phyloP scores from a whole-genome alignment of 2,797 vertebrate genomes.

The Ptychadena robeensis region DNA sequence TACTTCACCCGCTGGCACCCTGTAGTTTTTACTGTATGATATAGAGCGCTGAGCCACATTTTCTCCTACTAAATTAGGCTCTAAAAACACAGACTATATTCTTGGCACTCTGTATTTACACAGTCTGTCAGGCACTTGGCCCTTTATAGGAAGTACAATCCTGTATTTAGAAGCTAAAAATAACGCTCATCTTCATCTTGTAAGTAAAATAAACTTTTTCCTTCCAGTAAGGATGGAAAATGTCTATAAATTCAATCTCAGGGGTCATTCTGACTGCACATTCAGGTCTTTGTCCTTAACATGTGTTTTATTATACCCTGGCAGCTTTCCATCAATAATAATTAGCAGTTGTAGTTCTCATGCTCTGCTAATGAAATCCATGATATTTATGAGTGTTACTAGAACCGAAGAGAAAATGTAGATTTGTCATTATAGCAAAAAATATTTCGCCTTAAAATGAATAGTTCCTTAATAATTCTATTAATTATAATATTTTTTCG shows the following conservation, averaged over 20 bases:
- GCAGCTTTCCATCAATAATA: conserved; percentile 55
- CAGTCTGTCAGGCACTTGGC: conserved; percentile 37
- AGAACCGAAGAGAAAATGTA: background rate
- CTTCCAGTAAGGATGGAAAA: conserved; percentile 54
- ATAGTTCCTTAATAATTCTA: too few species aligned
- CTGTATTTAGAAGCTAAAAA: conserved; percentile 60
- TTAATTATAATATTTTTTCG: too few species aligned
- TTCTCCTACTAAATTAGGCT: conserved; percentile 50
- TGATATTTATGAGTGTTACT: conserved; percentile 38
- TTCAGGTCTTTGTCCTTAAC: conserved; percentile 30
- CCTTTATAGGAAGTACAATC: conserved; percentile 12
- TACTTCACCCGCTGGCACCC: background rate
- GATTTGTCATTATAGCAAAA: background rate
- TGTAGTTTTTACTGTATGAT: conserved; percentile 20
- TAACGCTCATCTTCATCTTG: conserved; percentile 23
- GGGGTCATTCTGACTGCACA: conserved; percentile 45
- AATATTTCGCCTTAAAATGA: too few species aligned
- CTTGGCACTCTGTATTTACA: conserved; percentile 41
- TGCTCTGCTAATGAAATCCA: conserved; percentile 21
- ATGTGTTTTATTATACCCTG: conserved; percentile 36
- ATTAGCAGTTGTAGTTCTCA: conserved; percentile 51
- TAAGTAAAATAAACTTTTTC: conserved; percentile 55
- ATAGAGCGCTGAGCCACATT: conserved; percentile 29
- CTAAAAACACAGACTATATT: conserved; percentile 32
- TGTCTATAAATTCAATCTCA: conserved; percentile 39